Evolutionary conservation across 2,113 vertebrate genomes (phyloP).

Genomic region (Seriola dumerili): DNA sequence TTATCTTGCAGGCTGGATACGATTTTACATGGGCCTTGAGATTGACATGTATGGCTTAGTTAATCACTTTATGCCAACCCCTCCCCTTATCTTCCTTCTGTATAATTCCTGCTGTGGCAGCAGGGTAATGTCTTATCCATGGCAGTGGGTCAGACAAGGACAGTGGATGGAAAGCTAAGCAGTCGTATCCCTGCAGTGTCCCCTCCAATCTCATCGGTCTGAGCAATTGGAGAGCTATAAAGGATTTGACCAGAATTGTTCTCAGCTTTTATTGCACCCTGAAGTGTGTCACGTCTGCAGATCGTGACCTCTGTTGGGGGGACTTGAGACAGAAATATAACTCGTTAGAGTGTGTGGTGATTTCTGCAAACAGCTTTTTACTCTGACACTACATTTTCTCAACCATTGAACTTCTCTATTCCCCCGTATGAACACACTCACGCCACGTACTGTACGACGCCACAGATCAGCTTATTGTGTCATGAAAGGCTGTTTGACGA

Average conservation of each 20-base stretch:
- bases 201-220: conserved; percentile 1
- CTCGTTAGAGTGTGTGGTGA: not conserved
- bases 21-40: no score
- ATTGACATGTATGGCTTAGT: no score
- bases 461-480: no score
- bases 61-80: no score
- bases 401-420: no score
- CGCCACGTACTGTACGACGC: no score
- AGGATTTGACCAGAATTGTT: conserved; percentile 14
- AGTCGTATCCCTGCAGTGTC: not conserved
- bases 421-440: no score
- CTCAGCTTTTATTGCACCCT: conserved; percentile 46
- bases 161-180: not conserved
- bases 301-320: conserved; percentile 16
- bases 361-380: not conserved
- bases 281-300: conserved; percentile 22
- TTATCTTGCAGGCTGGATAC: no score
- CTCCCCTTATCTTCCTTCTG: no score
- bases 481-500: no score
- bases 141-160: not conserved
- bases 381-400: no score
- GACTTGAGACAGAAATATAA: conserved; percentile 28
- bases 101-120: not conserved
- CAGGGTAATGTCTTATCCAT: not conserved
- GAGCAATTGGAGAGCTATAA: conserved; percentile 31